Conservation (phyloP, 2,113 vertebrate species). For the Chaetops frenatus region DNA sequence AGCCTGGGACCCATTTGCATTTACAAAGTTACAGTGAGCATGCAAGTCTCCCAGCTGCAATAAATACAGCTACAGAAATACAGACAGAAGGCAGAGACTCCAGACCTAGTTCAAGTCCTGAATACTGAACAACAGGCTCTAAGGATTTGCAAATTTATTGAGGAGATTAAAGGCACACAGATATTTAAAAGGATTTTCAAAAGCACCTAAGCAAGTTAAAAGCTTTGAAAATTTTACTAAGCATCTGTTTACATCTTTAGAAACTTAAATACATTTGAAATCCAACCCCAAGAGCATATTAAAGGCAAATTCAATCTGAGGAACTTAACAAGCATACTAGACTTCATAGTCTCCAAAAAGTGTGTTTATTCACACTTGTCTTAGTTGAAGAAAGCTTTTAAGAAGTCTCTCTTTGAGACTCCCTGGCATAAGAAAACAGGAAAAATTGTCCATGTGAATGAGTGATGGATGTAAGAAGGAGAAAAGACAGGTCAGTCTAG, state of each 20-base stretch:
- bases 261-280: constrained; percentile 52
- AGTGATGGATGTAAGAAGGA: not conserved
- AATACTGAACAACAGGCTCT: not conserved
- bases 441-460: not conserved
- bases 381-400: not conserved
- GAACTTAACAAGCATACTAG: not conserved
- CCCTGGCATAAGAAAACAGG: not conserved
- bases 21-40: not conserved
- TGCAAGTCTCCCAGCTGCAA: not conserved
- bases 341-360: not conserved
- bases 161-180: not conserved
- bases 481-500: not conserved
- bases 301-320: not conserved
- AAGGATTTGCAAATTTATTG: not conserved
- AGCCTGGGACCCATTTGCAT: not conserved
- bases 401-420: not conserved
- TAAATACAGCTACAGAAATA: not conserved
- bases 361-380: not conserved
- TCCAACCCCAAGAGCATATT: not conserved
- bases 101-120: not conserved
- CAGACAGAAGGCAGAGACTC: not conserved
- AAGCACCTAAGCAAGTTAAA: constrained; percentile 33
- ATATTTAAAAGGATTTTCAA: constrained; percentile 1
- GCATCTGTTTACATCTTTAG: constrained; percentile 24
- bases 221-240: constrained; percentile 36